A percentile compares a stretch with the other conserved stretches of the same genome.
Evolutionary conservation across 2,888 invertebrate genomes (phyloP).

Genomic region (Xestia sexstrigata): DNA sequence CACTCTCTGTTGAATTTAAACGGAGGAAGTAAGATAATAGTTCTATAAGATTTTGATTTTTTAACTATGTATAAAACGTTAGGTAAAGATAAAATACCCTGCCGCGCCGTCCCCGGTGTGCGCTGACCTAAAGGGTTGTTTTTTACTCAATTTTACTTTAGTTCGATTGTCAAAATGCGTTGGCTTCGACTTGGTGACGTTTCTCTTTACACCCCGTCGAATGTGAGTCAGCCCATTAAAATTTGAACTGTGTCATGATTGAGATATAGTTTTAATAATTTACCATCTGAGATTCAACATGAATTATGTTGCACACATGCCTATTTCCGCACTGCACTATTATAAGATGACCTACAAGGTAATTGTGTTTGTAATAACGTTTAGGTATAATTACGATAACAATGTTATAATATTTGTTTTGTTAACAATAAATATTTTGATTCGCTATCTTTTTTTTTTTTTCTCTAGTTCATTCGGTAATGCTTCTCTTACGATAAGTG

Average conservation of each 20-base stretch:
- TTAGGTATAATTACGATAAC: slow-evolving; percentile 14
- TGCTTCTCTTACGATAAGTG: no score
- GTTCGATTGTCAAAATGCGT: background rate
- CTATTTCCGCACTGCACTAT: background rate
- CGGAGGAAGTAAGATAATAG: slow-evolving; percentile 38
- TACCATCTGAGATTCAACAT: background rate
- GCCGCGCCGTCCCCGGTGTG: background rate
- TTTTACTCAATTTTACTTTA: background rate
- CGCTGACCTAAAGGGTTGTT: background rate
- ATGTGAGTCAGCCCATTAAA: background rate
- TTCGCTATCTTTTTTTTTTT: slow-evolving; percentile 1
- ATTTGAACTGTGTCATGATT: background rate
- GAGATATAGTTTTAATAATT: no score
- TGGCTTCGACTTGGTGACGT: background rate
- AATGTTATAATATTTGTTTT: slow-evolving; percentile 8
- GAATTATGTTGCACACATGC: background rate
- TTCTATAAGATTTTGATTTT: background rate
- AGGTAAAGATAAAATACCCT: background rate
- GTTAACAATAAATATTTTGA: slow-evolving; percentile 25
- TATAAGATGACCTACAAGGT: background rate
- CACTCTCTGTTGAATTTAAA: slow-evolving; percentile 56
- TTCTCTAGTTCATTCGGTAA: background rate
- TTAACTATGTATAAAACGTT: background rate
- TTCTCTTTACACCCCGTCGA: background rate
- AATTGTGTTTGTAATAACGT: background rate